These are phyloP conservation scores for Ephestia elutella DNA, from an alignment of 1,140 invertebrate species.

Conservation along the genomic window DNA sequence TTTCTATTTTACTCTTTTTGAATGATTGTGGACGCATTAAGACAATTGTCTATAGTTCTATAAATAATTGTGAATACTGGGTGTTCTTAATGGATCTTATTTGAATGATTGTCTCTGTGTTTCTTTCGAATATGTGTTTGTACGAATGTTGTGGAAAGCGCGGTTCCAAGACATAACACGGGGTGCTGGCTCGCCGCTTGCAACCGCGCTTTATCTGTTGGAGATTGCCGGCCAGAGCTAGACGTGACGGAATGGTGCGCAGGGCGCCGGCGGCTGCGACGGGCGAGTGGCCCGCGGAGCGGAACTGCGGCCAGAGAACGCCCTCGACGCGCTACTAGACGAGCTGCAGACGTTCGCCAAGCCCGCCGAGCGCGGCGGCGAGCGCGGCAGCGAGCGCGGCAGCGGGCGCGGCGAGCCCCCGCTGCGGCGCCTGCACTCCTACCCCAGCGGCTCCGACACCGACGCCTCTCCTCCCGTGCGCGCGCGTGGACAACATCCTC, in stretches of 20 bases:
- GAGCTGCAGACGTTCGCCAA: conserved; percentile 90
- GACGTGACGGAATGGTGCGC: conserved; percentile 52
- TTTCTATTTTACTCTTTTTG: conserved; percentile 59
- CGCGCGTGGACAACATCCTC: conserved; percentile 67
- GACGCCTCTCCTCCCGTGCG: conserved; percentile 80
- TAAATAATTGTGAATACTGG: conserved; percentile 54
- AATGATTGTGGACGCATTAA: conserved; percentile 65
- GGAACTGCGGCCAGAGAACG: conserved; percentile 88
- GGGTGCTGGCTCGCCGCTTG: conserved; percentile 23
- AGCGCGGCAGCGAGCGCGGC: conserved; percentile 49
- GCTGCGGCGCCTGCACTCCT: conserved; percentile 82
- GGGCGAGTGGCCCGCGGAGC: conserved; percentile 77
- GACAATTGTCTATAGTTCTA: conserved; percentile 37
- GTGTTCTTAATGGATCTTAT: conserved; percentile 50
- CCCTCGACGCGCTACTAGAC: conserved; percentile 95
- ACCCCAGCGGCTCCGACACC: conserved; percentile 83
- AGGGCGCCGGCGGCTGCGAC: conserved; percentile 72
- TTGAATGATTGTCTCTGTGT: conserved; percentile 61
- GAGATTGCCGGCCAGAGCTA: conserved; percentile 41
- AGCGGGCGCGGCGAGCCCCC: conserved; percentile 83
- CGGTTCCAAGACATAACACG: conserved; percentile 31
- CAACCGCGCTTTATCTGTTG: conserved; percentile 42
- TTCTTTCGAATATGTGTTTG: conserved; percentile 34
- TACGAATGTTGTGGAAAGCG: conserved; percentile 33
- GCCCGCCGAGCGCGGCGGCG: conserved; percentile 72